Conservation (phyloP, 2,888 invertebrate genomes). For the Stenchaetothrips biformis region DNA sequence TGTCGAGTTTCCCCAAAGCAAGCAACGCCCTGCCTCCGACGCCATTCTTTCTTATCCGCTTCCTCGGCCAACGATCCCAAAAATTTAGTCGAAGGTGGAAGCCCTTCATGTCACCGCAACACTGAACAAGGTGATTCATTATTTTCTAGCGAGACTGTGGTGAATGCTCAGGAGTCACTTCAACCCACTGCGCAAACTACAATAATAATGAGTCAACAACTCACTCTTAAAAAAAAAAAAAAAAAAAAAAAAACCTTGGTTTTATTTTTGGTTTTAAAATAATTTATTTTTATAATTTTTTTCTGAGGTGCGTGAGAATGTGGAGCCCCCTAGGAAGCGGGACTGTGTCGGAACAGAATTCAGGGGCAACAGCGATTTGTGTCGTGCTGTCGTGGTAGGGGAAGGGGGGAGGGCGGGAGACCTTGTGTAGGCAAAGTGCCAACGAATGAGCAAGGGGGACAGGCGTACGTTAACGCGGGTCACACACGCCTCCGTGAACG, state of each 20-base stretch:
- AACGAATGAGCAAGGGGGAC: slow-evolving; percentile 6
- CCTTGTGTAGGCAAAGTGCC: background rate
- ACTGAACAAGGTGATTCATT: no score
- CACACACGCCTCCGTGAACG: background rate
- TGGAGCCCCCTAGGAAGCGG: background rate
- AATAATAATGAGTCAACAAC: no score
- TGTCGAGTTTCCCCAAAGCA: background rate
- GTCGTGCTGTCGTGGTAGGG: background rate
- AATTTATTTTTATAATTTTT: no score
- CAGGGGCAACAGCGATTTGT: slow-evolving; percentile 12
- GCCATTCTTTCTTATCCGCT: background rate
- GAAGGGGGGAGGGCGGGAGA: background rate
- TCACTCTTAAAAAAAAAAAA: no score
- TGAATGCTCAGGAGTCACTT: no score
- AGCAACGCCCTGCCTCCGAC: background rate
- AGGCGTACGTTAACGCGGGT: background rate
- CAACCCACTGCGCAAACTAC: no score
- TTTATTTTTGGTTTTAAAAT: no score
- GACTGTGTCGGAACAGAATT: background rate
- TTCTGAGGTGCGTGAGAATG: no score
- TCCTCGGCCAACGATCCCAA: background rate
- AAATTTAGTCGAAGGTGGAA: no score
- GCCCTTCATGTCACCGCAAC: no score
- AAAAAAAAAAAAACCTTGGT: no score
- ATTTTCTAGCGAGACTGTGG: no score